These are phyloP conservation scores for Gobiocypris rarus DNA, from an alignment of 2,113 vertebrate species.

Conservation along the genomic window DNA sequence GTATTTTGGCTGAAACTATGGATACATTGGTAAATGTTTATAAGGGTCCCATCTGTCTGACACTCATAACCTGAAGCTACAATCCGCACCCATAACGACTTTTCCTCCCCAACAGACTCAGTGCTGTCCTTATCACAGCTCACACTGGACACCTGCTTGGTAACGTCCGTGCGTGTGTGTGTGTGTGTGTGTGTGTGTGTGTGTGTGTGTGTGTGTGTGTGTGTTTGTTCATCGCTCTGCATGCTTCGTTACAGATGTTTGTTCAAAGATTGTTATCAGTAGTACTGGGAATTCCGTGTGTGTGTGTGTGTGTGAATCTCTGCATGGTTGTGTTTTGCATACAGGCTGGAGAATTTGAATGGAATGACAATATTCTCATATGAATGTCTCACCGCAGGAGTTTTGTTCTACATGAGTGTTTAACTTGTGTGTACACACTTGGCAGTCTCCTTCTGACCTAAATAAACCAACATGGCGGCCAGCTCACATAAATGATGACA, in stretches of 20 bases:
- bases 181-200: too few species aligned
- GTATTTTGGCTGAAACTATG: background rate
- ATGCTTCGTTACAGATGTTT: conserved; percentile 49
- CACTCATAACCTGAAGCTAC: background rate
- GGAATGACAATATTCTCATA: background rate
- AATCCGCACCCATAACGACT: conserved; percentile 40
- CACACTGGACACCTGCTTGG: conserved; percentile 77
- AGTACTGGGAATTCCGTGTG: conserved; percentile 26
- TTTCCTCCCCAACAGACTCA: conserved; percentile 72
- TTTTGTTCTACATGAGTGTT: background rate
- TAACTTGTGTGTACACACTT: background rate
- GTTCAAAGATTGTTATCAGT: conserved; percentile 52
- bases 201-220: conserved; percentile 49
- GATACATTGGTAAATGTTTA: background rate
- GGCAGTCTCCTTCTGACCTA: background rate
- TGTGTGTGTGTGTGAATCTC: conserved; percentile 56
- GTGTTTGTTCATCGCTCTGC: conserved; percentile 36
- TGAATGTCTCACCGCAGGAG: background rate
- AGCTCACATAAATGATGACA: background rate
- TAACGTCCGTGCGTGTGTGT: conserved; percentile 64
- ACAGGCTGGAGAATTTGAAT: background rate
- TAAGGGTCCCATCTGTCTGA: background rate
- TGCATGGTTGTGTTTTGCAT: conserved; percentile 35
- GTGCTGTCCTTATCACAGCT: conserved; percentile 80
- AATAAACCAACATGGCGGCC: background rate